Base-by-base conservation (phyloP, 1,140 invertebrate species). In the Musca vetustissima region DNA sequence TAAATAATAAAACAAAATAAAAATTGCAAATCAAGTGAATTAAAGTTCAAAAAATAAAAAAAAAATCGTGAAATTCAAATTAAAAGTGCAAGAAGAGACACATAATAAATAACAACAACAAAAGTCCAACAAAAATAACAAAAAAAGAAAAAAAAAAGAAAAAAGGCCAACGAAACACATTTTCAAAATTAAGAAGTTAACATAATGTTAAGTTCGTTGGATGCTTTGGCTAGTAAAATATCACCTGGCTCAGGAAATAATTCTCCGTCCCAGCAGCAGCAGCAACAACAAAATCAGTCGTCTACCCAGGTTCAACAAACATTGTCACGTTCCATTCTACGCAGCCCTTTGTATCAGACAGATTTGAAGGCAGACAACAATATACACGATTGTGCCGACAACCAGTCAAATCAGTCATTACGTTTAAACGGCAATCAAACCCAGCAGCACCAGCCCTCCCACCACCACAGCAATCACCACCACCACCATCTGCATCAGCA, bases 221-320 rank as follows among this genome's bases (percentile, higher is more conserved):
- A 91, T 85, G 88, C 89, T 81, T 85, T 92, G 83, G 91, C 90
- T 83, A 90, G 89, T 76, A 93, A 93, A 83, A 90, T 92, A 83
- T 92, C 91, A 83, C 90, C 91, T 76, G 89, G 89, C 70, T 85
- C 84, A 68, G 84, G 83, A 13, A 85, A 83, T 19, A 69, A 65
- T 50, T 71, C 71, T 69, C 71, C 73, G 64, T 66, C 66, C 68
- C 64, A 74, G 53, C 67, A 77, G 55, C 68, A 64, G 32, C 22
- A 55, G 72, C 55, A 77, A 76, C 25, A 73, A 70, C 47, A 47
- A 64, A 43, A 36, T 47, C 71, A 49, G 67, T 73, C 68, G 69
- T n/a, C 72, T 72, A 71, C 64, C n/a, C 72, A 68, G 24, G 48
- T 52, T n/a, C 59, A 64, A 32, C 59, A 32, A 64, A 28, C 59